Conservation (phyloP, 2,797 vertebrate genomes). For the Sebastolobus altivelis region DNA sequence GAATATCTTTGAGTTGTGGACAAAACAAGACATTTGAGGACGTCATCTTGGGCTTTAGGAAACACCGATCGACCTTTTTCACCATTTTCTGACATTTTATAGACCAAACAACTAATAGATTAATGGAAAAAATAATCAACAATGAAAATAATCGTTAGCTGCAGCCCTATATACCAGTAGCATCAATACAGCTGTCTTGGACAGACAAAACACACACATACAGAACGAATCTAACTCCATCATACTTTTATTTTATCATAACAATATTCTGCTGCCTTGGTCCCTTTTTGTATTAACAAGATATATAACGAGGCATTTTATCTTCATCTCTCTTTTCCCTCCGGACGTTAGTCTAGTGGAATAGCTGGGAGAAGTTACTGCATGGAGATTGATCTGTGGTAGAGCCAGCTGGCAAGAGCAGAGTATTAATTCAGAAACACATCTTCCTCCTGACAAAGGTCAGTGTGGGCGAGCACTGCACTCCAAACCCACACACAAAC, state of each 20-base stretch:
- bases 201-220: constrained; percentile 6
- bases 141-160: no score
- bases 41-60: no score
- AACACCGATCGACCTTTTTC: no score
- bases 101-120: no score
- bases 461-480: constrained; percentile 55
- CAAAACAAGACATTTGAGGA: no score
- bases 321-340: constrained; percentile 11
- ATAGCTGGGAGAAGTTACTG: constrained; percentile 26
- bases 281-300: background rate
- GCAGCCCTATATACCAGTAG: background rate
- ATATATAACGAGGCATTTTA: constrained; percentile 2
- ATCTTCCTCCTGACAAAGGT: constrained; percentile 56
- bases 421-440: constrained; percentile 61
- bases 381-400: constrained; percentile 40
- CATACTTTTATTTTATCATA: background rate
- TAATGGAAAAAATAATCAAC: no score
- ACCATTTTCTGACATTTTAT: no score
- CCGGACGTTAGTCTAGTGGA: background rate
- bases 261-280: background rate
- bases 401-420: constrained; percentile 46
- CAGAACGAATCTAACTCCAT: background rate
- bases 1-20: no score
- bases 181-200: background rate
- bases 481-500: constrained; percentile 77